These are phyloP conservation scores for Calliopsis andreniformis DNA, from an alignment of 1,140 invertebrate species.

Conservation along the genomic window DNA sequence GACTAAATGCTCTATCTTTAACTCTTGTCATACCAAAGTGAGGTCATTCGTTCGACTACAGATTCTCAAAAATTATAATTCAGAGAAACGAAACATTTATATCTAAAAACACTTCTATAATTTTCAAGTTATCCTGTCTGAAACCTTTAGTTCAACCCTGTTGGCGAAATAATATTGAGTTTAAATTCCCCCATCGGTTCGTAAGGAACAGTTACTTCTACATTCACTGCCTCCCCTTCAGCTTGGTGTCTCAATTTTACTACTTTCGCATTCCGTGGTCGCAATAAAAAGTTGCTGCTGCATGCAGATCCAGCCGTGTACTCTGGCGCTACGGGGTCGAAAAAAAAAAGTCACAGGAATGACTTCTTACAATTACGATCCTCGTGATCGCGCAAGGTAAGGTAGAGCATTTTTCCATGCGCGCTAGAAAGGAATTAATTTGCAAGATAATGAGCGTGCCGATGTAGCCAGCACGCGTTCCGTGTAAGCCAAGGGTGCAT, in stretches of 20 bases:
- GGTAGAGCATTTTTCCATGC: conserved; percentile 38
- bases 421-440: conserved; percentile 53
- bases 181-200: background rate
- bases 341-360: conserved; percentile 8
- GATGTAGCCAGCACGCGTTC: conserved; percentile 44
- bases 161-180: too few relatives aligned
- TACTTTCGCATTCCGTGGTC: background rate
- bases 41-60: too few relatives aligned
- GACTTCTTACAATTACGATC: conserved; percentile 35
- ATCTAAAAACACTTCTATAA: too few relatives aligned
- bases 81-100: too few relatives aligned
- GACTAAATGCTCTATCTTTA: too few relatives aligned
- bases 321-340: background rate
- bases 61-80: too few relatives aligned
- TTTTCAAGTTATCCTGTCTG: too few relatives aligned
- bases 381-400: conserved; percentile 5
- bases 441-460: conserved; percentile 52
- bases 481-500: conserved; percentile 28
- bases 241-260: conserved; percentile 17
- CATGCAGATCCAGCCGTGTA: conserved; percentile 29
- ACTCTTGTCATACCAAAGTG: too few relatives aligned
- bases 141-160: too few relatives aligned
- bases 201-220: background rate
- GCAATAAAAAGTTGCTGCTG: background rate
- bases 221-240: background rate